Conservation (phyloP, 1,140 invertebrate genomes). For the Danaus melanippus region DNA sequence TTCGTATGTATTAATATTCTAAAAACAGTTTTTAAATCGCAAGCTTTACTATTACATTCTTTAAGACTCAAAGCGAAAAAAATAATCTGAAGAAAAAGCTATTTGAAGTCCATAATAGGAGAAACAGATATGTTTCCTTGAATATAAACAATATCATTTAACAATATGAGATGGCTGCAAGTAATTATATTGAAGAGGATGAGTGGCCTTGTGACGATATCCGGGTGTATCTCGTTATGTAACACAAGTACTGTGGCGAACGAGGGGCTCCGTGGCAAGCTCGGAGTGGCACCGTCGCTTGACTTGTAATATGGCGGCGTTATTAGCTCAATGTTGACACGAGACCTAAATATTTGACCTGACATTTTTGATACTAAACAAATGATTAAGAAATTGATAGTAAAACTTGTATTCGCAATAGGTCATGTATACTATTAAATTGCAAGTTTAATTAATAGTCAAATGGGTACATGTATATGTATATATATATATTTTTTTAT, state of each 20-base stretch:
- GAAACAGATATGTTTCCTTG: too few relatives aligned
- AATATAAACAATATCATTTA: too few relatives aligned
- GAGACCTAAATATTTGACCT: background rate
- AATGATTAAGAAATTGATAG: background rate
- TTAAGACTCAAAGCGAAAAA: too few relatives aligned
- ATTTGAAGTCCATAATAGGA: too few relatives aligned
- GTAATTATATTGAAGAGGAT: constrained; percentile 32
- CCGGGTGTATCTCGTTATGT: constrained; percentile 57
- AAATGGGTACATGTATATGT: too few relatives aligned
- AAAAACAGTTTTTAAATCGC: too few relatives aligned
- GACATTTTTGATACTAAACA: background rate
- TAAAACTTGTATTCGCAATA: constrained; percentile 1
- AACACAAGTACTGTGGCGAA: constrained; percentile 34
- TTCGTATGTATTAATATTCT: too few relatives aligned
- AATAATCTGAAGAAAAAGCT: too few relatives aligned
- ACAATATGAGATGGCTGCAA: constrained; percentile 15
- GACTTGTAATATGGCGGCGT: constrained; percentile 16
- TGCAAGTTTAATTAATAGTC: too few relatives aligned
- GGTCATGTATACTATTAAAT: background rate
- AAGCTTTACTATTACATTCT: too few relatives aligned
- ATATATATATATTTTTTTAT: too few relatives aligned
- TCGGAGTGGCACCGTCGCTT: constrained; percentile 14
- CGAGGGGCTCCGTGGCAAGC: constrained; percentile 13
- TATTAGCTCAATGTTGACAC: background rate
- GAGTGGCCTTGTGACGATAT: constrained; percentile 50